A percentile compares a stretch with the other conserved stretches of the same genome.
Conservation (phyloP, 2,113 vertebrate species). For the Eulemur macaco region DNA sequence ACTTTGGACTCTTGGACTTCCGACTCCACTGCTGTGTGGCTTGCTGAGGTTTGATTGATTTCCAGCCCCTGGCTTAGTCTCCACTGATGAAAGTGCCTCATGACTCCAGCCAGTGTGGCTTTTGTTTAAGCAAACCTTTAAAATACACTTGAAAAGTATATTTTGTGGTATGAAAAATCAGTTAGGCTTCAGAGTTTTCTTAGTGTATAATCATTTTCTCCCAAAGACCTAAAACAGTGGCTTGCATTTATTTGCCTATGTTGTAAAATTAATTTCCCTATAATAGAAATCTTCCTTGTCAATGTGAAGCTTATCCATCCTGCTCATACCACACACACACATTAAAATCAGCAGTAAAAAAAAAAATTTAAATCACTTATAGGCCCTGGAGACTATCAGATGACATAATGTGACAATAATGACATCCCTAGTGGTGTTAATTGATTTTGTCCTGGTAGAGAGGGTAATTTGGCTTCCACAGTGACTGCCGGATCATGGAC, state of each 20-base stretch:
- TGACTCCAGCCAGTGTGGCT: neutral
- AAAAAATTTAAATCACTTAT: slow-evolving; percentile 89
- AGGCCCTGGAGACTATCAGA: slow-evolving; percentile 87
- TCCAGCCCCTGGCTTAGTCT: slow-evolving; percentile 1
- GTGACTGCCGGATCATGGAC: slow-evolving; percentile 84
- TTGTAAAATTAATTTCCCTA: slow-evolving; percentile 65
- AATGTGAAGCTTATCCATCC: neutral
- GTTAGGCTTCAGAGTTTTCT: neutral
- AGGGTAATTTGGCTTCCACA: slow-evolving; percentile 87
- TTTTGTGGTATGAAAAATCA: neutral
- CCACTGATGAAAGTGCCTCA: neutral
- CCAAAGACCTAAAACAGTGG: slow-evolving; percentile 48
- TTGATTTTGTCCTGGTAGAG: slow-evolving; percentile 91
- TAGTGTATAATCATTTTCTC: slow-evolving; percentile 15
- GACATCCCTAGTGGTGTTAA: slow-evolving; percentile 91
- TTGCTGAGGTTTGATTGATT: neutral
- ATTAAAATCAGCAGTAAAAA: slow-evolving; percentile 80
- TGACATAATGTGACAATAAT: slow-evolving; percentile 92
- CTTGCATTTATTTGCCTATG: slow-evolving; percentile 49
- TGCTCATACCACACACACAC: neutral
- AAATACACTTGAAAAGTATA: neutral
- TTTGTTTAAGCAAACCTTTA: slow-evolving; percentile 61
- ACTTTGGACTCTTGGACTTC: slow-evolving; percentile 4
- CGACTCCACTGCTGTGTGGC: neutral
- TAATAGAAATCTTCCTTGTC: slow-evolving; percentile 47